phyloP scores from a whole-genome alignment of 2,113 vertebrate species.

The Oreochromis aureus region DNA sequence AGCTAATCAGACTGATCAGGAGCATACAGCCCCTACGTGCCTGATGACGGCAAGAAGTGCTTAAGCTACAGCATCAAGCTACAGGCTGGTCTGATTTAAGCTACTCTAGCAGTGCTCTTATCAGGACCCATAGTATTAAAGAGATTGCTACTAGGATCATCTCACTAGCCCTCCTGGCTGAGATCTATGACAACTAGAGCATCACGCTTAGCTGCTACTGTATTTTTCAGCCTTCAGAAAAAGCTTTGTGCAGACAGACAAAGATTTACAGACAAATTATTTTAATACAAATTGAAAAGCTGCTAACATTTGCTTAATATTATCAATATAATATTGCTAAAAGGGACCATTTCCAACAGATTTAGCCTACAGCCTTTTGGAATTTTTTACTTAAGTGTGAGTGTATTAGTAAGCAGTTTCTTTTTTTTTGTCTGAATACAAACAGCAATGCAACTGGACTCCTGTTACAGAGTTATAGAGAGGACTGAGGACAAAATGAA shows the following conservation, averaged over 20 bases:
- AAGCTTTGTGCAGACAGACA: background rate
- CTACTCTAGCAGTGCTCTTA: constrained; percentile 46
- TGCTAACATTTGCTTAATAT: background rate
- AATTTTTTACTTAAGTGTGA: background rate
- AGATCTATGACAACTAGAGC: constrained; percentile 29
- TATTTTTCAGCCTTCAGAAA: constrained; percentile 8
- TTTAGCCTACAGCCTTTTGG: background rate
- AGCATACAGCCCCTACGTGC: constrained; percentile 26
- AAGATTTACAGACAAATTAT: background rate
- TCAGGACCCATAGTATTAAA: constrained; percentile 49
- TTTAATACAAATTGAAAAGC: background rate
- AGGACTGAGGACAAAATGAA: background rate
- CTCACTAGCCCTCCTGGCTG: constrained; percentile 32
- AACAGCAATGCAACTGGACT: background rate
- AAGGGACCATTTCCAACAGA: background rate
- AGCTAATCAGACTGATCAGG: constrained; percentile 66
- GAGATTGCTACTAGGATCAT: constrained; percentile 56
- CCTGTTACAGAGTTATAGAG: background rate
- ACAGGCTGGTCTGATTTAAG: constrained; percentile 60
- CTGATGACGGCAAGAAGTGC: constrained; percentile 4
- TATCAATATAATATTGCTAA: background rate
- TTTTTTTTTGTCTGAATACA: background rate
- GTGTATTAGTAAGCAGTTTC: background rate
- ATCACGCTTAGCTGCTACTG: background rate
- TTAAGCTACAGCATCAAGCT: constrained; percentile 35